These are phyloP conservation scores for Cyaniris semiargus DNA, from an alignment of 2,888 invertebrate species.

Conservation along the genomic window DNA sequence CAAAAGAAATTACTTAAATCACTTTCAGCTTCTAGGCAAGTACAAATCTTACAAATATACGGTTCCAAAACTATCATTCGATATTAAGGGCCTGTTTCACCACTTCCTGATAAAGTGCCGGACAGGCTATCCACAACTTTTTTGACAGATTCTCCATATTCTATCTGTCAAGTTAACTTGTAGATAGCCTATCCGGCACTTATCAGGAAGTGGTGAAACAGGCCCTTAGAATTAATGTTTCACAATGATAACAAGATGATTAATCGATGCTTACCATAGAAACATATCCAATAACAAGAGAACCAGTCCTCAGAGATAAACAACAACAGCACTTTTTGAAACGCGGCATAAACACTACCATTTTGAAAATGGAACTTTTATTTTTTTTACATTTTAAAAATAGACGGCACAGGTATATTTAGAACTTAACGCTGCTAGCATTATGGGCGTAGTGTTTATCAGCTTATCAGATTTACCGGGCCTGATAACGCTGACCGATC, in stretches of 20 bases:
- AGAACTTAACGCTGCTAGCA: background rate
- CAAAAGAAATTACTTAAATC: too few species aligned
- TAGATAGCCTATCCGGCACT: too few species aligned
- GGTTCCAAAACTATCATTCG: background rate
- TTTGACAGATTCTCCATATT: too few species aligned
- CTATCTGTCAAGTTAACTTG: too few species aligned
- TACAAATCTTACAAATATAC: background rate
- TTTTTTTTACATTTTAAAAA: conserved; percentile 4
- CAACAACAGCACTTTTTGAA: conserved; percentile 62
- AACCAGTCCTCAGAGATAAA: conserved; percentile 58
- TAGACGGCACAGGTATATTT: background rate
- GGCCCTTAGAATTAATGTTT: background rate
- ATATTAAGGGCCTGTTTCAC: too few species aligned
- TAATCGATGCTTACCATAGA: conserved; percentile 60
- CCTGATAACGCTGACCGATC: conserved; percentile 31
- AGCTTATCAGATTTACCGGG: conserved; percentile 47
- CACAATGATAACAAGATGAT: background rate
- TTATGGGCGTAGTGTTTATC: conserved; percentile 39
- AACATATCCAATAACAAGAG: conserved; percentile 65
- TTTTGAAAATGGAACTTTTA: conserved; percentile 34
- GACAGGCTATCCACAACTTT: too few species aligned
- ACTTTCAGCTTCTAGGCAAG: too few species aligned
- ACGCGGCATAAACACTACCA: conserved; percentile 53
- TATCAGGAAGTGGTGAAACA: too few species aligned
- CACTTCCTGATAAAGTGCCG: too few species aligned